Evolutionary conservation across 30 jellyfish, hydroid and myxozoan genomes (phyloP).

Genomic region (Hydra vulgaris): DNA sequence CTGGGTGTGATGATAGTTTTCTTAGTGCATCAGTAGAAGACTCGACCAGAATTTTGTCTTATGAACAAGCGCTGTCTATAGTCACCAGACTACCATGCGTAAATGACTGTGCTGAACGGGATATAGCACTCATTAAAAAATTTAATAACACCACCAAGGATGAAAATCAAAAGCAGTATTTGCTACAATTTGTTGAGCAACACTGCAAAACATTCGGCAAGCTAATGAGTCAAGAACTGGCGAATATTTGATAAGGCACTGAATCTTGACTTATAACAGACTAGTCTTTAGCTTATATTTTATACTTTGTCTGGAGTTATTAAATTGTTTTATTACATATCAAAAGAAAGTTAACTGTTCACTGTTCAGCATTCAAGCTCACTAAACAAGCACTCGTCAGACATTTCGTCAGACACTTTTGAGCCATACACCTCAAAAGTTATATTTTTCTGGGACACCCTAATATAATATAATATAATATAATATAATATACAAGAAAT

Average conservation of each 20-base stretch:
- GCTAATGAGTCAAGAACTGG: no score
- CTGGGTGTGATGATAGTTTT: background rate
- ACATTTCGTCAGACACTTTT: no score
- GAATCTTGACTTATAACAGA: background rate
- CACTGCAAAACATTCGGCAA: no score
- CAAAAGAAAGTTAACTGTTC: background rate
- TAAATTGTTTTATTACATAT: background rate
- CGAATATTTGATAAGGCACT: background rate
- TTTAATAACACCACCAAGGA: background rate
- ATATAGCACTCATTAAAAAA: background rate
- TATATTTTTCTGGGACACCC: no score
- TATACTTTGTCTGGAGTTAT: background rate
- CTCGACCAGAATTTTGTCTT: background rate
- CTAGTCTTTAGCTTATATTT: background rate
- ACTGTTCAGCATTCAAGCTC: background rate
- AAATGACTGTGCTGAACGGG: background rate
- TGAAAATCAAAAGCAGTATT: background rate
- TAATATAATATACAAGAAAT: no score
- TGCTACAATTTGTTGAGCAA: no score
- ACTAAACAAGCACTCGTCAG: background rate
- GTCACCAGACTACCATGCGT: background rate
- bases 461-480: no score
- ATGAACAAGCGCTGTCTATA: background rate
- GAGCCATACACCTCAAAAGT: no score
- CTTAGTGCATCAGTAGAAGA: background rate